Percentiles rank a stretch among this genome's conserved stretches.
phyloP scores from a whole-genome alignment of 2,888 invertebrate genomes.

The Anoplius nigerrimus region DNA sequence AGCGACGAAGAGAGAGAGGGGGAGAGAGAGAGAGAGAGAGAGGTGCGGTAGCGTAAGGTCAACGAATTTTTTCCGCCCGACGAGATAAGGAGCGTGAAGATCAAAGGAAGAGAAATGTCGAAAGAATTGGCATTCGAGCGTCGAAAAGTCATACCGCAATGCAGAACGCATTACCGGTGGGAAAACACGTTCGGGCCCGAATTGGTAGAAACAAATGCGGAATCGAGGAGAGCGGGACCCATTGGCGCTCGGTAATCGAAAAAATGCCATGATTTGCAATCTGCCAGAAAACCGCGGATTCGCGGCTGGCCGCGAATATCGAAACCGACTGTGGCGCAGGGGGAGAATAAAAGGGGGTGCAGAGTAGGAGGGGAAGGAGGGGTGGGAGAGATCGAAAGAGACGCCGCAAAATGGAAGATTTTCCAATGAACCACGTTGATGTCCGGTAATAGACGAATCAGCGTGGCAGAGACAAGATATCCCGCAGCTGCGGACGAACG shows the following conservation, averaged over 20 bases:
- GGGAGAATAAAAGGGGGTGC: not conserved
- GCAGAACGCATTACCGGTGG: too few species aligned
- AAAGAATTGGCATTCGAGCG: too few species aligned
- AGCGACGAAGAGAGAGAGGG: too few species aligned
- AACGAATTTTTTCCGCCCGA: too few species aligned
- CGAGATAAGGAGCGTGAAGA: too few species aligned
- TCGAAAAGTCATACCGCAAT: too few species aligned
- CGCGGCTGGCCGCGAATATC: slow-evolving; percentile 14
- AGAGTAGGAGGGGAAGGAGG: not conserved
- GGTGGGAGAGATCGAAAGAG: not conserved
- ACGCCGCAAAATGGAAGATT: slow-evolving; percentile 47
- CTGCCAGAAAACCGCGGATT: slow-evolving; percentile 11
- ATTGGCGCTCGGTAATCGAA: not conserved
- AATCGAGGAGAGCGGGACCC: not conserved
- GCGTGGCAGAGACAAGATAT: slow-evolving; percentile 6
- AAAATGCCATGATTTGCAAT: slow-evolving; percentile 10
- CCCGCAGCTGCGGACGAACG: slow-evolving; percentile 15
- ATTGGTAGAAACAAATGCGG: too few species aligned
- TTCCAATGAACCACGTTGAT: slow-evolving; percentile 42
- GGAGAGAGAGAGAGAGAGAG: too few species aligned
- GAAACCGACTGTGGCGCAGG: slow-evolving; percentile 10
- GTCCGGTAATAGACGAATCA: slow-evolving; percentile 51
- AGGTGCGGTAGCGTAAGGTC: too few species aligned
- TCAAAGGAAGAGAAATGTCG: too few species aligned
- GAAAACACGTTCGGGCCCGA: too few species aligned